Conservation (phyloP, 2,797 vertebrate genomes). For the Crypturellus tataupa region DNA sequence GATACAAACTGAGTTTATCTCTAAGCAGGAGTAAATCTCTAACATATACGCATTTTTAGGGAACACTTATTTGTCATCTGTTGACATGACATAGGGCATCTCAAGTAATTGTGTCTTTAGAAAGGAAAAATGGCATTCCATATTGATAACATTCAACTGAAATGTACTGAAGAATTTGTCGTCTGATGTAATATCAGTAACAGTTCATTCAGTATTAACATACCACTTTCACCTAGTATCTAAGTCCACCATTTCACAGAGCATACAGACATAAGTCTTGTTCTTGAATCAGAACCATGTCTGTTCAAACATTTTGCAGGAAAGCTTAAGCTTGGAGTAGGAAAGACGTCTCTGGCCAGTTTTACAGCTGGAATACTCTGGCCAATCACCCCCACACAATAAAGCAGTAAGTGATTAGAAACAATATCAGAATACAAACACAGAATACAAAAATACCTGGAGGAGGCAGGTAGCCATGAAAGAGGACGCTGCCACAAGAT, state of each 20-base stretch:
- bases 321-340: not conserved
- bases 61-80: not conserved
- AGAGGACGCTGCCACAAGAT: conserved; percentile 97
- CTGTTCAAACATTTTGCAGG: not conserved
- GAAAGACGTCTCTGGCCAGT: not conserved
- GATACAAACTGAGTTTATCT: not conserved
- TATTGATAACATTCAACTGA: not conserved
- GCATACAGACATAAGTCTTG: not conserved
- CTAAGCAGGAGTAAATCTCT: not conserved
- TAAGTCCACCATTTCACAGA: not conserved
- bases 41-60: not conserved
- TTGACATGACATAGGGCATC: not conserved
- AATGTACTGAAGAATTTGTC: not conserved
- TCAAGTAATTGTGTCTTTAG: not conserved
- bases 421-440: not conserved
- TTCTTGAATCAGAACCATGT: accelerated
- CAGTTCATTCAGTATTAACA: not conserved
- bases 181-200: not conserved
- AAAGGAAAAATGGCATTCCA: not conserved
- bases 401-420: not conserved
- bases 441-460: conserved; percentile 85
- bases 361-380: not conserved
- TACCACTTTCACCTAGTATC: not conserved
- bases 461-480: conserved; percentile 96
- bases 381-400: not conserved